Evolutionary conservation across 1,140 invertebrate genomes (phyloP).

Genomic region (Caenorhabditis remanei): DNA sequence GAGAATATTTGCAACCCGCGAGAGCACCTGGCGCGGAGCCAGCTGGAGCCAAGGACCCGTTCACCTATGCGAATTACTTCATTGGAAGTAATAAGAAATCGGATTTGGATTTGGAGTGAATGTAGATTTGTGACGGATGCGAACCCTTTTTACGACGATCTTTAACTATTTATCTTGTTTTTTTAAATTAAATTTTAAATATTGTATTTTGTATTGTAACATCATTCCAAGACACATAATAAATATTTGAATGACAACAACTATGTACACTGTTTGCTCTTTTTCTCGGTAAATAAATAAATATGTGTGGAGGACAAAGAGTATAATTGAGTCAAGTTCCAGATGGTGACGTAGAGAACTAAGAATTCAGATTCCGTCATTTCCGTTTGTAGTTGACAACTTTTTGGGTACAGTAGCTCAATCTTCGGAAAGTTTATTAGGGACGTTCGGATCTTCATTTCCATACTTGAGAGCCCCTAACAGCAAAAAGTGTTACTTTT

Average conservation of each 20-base stretch:
- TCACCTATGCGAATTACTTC: slow-evolving; percentile 62
- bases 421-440: no score
- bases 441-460: no score
- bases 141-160: slow-evolving; percentile 11
- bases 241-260: slow-evolving; percentile 42
- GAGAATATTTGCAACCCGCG: slow-evolving; percentile 24
- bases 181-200: no score
- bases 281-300: neutral
- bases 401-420: neutral
- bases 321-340: neutral
- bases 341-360: no score
- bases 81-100: slow-evolving; percentile 64
- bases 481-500: no score
- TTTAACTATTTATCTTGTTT: slow-evolving; percentile 15
- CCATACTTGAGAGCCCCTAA: no score
- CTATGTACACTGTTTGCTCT: neutral
- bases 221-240: slow-evolving; percentile 19
- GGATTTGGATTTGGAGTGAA: slow-evolving; percentile 15
- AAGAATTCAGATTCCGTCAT: no score
- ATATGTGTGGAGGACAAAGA: neutral
- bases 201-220: slow-evolving; percentile 44
- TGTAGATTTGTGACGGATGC: neutral
- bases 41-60: slow-evolving; percentile 62
- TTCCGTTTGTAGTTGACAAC: no score
- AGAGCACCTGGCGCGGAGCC: slow-evolving; percentile 15